Evolutionary conservation across 2,113 vertebrate genomes (phyloP).

Genomic region (Hippopotamus amphibius): DNA sequence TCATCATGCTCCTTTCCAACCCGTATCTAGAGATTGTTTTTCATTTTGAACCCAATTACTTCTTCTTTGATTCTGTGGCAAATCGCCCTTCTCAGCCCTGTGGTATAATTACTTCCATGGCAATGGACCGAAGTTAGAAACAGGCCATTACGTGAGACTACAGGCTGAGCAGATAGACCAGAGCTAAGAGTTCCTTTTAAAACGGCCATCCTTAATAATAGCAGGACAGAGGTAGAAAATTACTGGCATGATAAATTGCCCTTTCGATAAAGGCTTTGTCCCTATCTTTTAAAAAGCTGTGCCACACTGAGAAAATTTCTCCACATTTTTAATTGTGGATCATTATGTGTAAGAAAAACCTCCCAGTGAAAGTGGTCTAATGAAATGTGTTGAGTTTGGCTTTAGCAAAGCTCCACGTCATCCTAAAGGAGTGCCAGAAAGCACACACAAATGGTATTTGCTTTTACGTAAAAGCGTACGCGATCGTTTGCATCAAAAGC

Average conservation of each 20-base stretch:
- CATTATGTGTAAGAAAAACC: constrained; percentile 70
- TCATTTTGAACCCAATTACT: constrained; percentile 21
- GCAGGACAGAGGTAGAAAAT: constrained; percentile 69
- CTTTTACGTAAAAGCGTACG: neutral
- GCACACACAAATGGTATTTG: neutral
- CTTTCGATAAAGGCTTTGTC: constrained; percentile 57
- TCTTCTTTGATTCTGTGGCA: constrained; percentile 48
- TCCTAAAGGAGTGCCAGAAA: constrained; percentile 2
- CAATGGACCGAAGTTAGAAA: constrained; percentile 60
- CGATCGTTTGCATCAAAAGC: neutral
- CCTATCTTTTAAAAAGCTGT: constrained; percentile 61
- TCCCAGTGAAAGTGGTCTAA: constrained; percentile 54
- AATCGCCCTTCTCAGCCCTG: constrained; percentile 8
- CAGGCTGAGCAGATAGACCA: neutral
- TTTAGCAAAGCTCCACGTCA: constrained; percentile 26
- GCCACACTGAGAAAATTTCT: constrained; percentile 61
- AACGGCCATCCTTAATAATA: constrained; percentile 49
- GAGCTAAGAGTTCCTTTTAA: constrained; percentile 18
- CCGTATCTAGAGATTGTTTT: neutral
- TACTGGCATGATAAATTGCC: constrained; percentile 69
- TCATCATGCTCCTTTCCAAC: neutral
- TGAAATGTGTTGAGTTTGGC: constrained; percentile 34
- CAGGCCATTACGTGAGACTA: constrained; percentile 32
- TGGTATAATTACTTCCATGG: constrained; percentile 45
- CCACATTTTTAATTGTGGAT: constrained; percentile 72